Base-by-base conservation (phyloP, 2,888 invertebrate species). In the Monopis laevigella region DNA sequence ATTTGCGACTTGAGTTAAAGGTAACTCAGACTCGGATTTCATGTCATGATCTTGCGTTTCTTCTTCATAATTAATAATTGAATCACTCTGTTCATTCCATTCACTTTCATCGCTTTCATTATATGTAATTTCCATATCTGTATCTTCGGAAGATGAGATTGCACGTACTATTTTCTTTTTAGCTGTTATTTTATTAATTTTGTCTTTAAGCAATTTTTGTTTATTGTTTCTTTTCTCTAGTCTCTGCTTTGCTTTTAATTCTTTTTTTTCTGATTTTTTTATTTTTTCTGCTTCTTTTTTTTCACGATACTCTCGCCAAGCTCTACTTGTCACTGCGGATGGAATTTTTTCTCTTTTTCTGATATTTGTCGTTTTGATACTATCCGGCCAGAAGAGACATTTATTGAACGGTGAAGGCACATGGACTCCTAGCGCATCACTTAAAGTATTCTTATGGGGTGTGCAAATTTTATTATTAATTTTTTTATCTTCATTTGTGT, bases 341-440 rank as follows among this genome's bases (percentile, higher is more conserved):
- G n/a, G n/a, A n/a, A n/a, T n/a, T n/a, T n/a, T n/a, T n/a, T n/a
- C n/a, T n/a, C n/a, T n/a, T n/a, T n/a, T n/a, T n/a, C n/a, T n/a
- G n/a, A n/a, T n/a, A n/a, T n/a, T n/a, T n/a, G n/a, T 42, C 40
- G 46, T 44, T 36, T 41, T 34, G 42, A 46, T 46, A 40, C 43
- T 11, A 7, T 39, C 42, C n/a, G 42, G 26, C 42, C 42, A 42
- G 30, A 39, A 42, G 21, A 42, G 39, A 21, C 36, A 18, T 30
- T 17, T 42, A 26, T 42, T 42, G 17, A 38, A 42, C 12, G 42
- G 42, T 14, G 42, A 29, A 32, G 42, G 42, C 1, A 39, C 39
- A 2, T 7, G 29, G 17, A 42, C 16, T 10, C 38, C 42, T 28
- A 42, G 29, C n/a, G 24, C 36, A 18, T 34, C 12, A 27, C 19